A percentile compares a stretch with the other conserved stretches of the same genome.
Evolutionary conservation across 2,797 vertebrate genomes (phyloP).

Genomic region (Pseudochirops corinnae): DNA sequence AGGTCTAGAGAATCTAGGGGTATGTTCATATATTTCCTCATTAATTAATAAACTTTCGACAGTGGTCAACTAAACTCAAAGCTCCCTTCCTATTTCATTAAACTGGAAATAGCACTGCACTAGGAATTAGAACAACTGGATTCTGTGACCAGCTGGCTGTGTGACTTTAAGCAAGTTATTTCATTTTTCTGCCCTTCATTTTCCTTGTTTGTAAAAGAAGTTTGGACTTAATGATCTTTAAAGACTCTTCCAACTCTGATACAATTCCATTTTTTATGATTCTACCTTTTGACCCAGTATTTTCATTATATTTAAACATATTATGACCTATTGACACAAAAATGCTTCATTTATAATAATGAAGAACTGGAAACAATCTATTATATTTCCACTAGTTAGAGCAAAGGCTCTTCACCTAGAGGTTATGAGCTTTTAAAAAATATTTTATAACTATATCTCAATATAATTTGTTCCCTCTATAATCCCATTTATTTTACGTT

Average conservation of each 20-base stretch:
- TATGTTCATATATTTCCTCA: neutral
- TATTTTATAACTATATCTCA: neutral
- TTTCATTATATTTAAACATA: neutral
- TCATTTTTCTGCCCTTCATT: conserved; percentile 8
- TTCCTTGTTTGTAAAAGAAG: conserved; percentile 15
- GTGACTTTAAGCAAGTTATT: neutral
- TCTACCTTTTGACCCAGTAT: neutral
- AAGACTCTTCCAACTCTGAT: conserved; percentile 11
- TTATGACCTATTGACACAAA: neutral
- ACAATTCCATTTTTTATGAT: neutral
- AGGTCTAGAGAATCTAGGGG: neutral
- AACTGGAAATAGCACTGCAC: neutral
- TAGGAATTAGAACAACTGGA: neutral
- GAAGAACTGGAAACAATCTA: neutral
- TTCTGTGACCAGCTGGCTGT: neutral
- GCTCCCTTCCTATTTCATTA: neutral
- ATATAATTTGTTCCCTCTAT: neutral
- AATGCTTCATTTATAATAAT: neutral
- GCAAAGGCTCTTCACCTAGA: neutral
- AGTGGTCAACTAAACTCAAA: neutral
- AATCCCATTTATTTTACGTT: neutral
- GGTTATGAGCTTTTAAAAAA: neutral
- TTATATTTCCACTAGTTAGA: neutral
- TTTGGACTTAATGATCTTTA: neutral
- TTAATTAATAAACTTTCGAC: neutral